Base-by-base conservation (phyloP, 1,140 invertebrate species). In the Aphis craccivora region DNA sequence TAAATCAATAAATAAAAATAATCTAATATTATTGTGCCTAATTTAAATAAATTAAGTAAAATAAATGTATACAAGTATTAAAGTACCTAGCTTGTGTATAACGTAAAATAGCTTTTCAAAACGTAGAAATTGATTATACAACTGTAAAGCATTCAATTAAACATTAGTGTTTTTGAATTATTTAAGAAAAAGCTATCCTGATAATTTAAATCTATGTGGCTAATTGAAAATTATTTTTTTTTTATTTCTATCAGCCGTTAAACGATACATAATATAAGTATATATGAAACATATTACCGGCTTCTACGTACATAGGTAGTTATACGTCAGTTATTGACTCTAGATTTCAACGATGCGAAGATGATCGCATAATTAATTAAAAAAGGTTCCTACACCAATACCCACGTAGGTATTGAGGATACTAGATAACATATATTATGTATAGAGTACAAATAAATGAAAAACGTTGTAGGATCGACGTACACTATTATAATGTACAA, bases 151-250 rank as follows among this genome's bases (percentile, higher is more conserved):
- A 18, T 76, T 67, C 11, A 67, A 67, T 67, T 30, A 67, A 1
- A 67, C 30, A 67, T 67, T 11, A n/a, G 30, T n/a, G 30, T 76
- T 76, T 14, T n/a, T 76, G 1, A 76, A 35, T 76, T 76, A 76
- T 76, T 6, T 14, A 76, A 76, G 30, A n/a, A 76, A 76, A 76
- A 76, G 30, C n/a, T 14, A n/a, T n/a, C 4, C 30, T 4, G 14
- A 76, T n/a, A 14, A 76, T 76, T 76, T n/a, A 76, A 76, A 76
- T n/a, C 30, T 30, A 76, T 9, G 14, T n/a, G 14, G n/a, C 9
- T 76, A 76, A 76, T 76, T 76, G 60, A 76, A 76, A 76, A n/a
- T n/a, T n/a, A n/a, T 76, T 76, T n/a, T 14, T 60, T 60, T n/a
- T 76, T 76, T n/a, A n/a, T 6, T n/a, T 76, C 14, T 3, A 18